Evolutionary conservation across 1,140 invertebrate species (phyloP).

Genomic region (Dreissena polymorpha): DNA sequence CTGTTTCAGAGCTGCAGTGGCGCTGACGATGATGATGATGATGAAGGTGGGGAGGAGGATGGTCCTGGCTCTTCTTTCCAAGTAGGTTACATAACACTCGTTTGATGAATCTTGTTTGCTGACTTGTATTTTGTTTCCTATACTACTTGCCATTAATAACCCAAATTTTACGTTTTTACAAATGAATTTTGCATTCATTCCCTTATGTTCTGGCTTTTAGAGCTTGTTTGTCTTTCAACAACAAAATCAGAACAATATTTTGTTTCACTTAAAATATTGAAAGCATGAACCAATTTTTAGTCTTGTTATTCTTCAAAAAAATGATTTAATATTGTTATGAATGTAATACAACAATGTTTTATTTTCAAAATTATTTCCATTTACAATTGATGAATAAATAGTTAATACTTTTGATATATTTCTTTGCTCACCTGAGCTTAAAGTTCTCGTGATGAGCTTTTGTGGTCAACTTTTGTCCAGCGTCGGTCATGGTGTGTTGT

Average conservation of each 20-base stretch:
- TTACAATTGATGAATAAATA: neutral
- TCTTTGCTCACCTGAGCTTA: neutral
- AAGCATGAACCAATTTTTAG: neutral
- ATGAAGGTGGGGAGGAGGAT: conserved; percentile 87
- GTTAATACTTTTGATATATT: too few species aligned
- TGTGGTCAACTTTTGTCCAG: too few species aligned
- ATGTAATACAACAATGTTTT: too few species aligned
- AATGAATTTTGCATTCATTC: neutral
- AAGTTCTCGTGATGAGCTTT: neutral
- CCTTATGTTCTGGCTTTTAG: neutral
- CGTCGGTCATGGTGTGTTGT: too few species aligned
- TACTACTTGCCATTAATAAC: neutral
- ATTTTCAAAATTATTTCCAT: too few species aligned
- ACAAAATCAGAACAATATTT: neutral
- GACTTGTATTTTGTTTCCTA: neutral
- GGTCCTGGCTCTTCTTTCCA: conserved; percentile 94
- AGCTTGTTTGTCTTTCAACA: conserved; percentile 1
- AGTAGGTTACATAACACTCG: conserved; percentile 83
- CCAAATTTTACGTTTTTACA: neutral
- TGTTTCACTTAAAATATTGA: too few species aligned
- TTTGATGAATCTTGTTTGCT: neutral
- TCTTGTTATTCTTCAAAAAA: too few species aligned
- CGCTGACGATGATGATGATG: conserved; percentile 95
- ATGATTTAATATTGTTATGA: too few species aligned
- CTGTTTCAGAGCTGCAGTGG: conserved; percentile 89